Evolutionary conservation across 2,113 vertebrate genomes (phyloP).

Genomic region (Acrocephalus arundinaceus): DNA sequence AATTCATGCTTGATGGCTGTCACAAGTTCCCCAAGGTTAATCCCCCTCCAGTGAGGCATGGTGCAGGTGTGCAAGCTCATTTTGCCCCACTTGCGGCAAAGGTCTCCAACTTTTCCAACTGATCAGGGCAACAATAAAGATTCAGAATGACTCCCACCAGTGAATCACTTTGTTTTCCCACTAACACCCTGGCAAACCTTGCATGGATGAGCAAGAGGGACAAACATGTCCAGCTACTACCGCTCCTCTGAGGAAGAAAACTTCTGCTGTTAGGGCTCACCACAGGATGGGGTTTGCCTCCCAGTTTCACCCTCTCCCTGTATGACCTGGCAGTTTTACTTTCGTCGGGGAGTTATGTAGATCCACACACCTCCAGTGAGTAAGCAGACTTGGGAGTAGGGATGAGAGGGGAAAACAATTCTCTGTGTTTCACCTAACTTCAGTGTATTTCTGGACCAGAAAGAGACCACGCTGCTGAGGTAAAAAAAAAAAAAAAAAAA

Average conservation of each 20-base stretch:
- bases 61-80: too few species aligned
- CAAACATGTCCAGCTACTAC: background rate
- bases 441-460: background rate
- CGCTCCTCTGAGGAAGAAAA: background rate
- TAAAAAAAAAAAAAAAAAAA: background rate
- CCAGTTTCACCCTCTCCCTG: background rate
- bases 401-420: background rate
- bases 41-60: background rate
- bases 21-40: rapidly evolving
- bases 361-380: background rate
- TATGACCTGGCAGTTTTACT: background rate
- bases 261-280: background rate
- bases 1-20: background rate
- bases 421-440: background rate
- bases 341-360: background rate
- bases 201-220: background rate
- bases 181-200: background rate
- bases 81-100: background rate
- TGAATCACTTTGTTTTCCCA: background rate
- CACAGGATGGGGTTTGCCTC: background rate
- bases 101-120: background rate
- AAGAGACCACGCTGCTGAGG: rapidly evolving
- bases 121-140: background rate
- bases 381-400: background rate
- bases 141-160: background rate